A percentile compares a stretch with the other conserved stretches of the same genome.
These are phyloP conservation scores for Propithecus deckenii DNA, from an alignment of 2,797 vertebrate species.

Conservation along the genomic window DNA sequence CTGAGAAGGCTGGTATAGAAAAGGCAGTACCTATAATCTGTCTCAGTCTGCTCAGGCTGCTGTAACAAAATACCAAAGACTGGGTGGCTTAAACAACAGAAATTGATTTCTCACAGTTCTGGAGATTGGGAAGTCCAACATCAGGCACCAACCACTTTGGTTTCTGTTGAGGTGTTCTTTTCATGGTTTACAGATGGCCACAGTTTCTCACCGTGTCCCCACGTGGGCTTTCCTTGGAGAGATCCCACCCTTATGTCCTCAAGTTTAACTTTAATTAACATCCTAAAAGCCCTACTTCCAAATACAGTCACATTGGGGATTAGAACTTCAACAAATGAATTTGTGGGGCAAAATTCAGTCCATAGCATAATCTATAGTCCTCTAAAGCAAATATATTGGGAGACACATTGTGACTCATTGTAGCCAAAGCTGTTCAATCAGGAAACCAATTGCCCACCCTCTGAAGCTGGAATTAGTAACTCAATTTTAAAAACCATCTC, in stretches of 20 bases:
- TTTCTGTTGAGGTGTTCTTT: neutral
- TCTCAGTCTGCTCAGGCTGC: neutral
- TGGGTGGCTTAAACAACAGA: neutral
- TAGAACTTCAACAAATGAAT: neutral
- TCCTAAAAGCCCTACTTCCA: neutral
- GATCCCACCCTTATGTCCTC: neutral
- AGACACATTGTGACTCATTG: neutral
- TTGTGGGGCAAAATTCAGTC: neutral
- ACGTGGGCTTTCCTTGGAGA: neutral
- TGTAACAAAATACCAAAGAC: neutral
- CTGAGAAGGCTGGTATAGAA: neutral
- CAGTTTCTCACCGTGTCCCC: neutral
- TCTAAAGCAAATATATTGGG: neutral
- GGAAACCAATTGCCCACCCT: neutral
- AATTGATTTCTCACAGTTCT: neutral
- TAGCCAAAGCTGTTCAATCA: neutral
- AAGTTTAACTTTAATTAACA: neutral
- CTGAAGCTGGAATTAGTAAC: neutral
- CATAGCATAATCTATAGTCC: neutral
- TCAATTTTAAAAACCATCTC: neutral
- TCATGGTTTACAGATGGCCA: neutral
- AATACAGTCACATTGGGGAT: neutral
- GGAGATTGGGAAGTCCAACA: neutral
- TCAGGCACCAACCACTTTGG: neutral
- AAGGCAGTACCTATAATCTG: neutral